Percentiles rank a stretch among this genome's conserved stretches.
phyloP scores from a whole-genome alignment of 2,888 invertebrate species.

The Neoascia interrupta region DNA sequence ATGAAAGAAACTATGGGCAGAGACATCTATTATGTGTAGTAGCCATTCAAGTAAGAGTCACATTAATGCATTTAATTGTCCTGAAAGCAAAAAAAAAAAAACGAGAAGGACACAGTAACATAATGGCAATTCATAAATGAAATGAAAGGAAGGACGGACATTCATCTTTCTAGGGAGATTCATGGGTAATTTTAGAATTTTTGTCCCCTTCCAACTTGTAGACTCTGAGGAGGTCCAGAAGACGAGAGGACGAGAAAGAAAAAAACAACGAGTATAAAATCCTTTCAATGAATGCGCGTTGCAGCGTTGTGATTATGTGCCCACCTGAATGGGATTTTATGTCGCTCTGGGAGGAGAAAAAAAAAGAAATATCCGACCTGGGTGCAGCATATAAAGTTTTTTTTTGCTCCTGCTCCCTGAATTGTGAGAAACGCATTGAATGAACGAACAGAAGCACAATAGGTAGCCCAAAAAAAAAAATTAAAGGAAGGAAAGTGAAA shows the following conservation, averaged over 20 bases:
- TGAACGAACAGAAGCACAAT: slow-evolving; percentile 60
- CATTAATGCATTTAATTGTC: slow-evolving; percentile 69
- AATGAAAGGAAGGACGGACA: slow-evolving; percentile 55
- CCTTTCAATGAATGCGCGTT: slow-evolving; percentile 59
- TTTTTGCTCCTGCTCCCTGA: slow-evolving; percentile 18
- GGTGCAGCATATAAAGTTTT: slow-evolving; percentile 28
- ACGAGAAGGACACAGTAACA: slow-evolving; percentile 42
- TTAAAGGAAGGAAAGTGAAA: slow-evolving; percentile 44
- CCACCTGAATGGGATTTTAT: slow-evolving; percentile 62
- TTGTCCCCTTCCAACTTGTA: not conserved
- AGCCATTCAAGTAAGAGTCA: slow-evolving; percentile 60
- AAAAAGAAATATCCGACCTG: slow-evolving; percentile 33
- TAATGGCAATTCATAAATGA: slow-evolving; percentile 64
- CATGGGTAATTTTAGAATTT: slow-evolving; percentile 3
- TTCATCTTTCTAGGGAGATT: slow-evolving; percentile 23
- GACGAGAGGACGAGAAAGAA: slow-evolving; percentile 4
- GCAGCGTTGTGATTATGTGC: slow-evolving; percentile 44
- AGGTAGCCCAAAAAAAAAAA: slow-evolving; percentile 29
- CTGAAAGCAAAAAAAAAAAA: slow-evolving; percentile 20
- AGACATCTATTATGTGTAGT: slow-evolving; percentile 58
- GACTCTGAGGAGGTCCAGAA: slow-evolving; percentile 10
- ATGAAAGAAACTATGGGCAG: slow-evolving; percentile 54
- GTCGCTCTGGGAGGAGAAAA: slow-evolving; percentile 9
- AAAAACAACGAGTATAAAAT: slow-evolving; percentile 26
- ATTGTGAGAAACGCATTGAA: slow-evolving; percentile 28